Conservation (phyloP, 2,888 invertebrate species). For the Leucania comma region DNA sequence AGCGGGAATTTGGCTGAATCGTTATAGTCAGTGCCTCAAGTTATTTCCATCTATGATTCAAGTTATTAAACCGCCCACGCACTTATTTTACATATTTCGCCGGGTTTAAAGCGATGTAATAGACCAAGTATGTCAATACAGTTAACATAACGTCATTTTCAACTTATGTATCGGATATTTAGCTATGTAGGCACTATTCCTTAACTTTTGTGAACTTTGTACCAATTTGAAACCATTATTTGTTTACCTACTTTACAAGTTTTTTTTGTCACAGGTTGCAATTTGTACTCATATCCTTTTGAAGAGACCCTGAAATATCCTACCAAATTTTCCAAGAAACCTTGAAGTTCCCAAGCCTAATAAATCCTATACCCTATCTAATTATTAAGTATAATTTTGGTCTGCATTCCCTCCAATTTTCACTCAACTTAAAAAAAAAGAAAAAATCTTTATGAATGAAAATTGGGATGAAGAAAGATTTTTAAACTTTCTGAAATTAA, state of each 20-base stretch:
- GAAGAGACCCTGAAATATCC: neutral
- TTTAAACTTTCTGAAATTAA: too few species aligned
- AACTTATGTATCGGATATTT: neutral
- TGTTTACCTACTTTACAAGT: neutral
- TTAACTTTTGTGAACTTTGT: neutral
- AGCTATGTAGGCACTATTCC: neutral
- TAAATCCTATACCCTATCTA: neutral
- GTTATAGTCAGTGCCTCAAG: slow-evolving; percentile 19
- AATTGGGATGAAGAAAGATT: too few species aligned
- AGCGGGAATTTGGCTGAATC: slow-evolving; percentile 35
- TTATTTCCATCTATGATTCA: slow-evolving; percentile 48
- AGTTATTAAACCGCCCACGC: slow-evolving; percentile 47
- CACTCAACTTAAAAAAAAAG: neutral
- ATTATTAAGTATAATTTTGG: neutral
- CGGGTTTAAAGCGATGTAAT: slow-evolving; percentile 43
- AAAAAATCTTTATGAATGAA: too few species aligned
- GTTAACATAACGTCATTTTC: slow-evolving; percentile 35
- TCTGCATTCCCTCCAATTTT: neutral
- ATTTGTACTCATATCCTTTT: neutral
- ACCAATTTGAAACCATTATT: neutral
- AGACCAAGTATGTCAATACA: slow-evolving; percentile 34
- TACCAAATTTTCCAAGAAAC: neutral
- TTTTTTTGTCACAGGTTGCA: slow-evolving; percentile 1
- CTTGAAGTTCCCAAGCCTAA: neutral
- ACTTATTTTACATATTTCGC: slow-evolving; percentile 36